Evolutionary conservation across 2,797 vertebrate species (phyloP), one percentile per base, ranked within the genome.

Genomic region (Oryzias sinensis): DNA sequence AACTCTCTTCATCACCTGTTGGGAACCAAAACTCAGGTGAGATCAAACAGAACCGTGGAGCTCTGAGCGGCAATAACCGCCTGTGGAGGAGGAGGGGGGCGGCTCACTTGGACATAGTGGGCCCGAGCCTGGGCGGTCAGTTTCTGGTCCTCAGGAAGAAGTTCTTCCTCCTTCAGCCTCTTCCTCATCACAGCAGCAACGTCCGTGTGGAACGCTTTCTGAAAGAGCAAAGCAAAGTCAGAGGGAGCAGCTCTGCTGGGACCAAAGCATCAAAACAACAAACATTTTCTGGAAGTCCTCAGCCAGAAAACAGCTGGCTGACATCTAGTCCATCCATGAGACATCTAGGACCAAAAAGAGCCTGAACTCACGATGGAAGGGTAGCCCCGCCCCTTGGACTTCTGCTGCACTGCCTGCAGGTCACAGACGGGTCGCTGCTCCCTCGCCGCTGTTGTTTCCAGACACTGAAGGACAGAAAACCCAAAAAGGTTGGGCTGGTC

Each of bases 141-240:
- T 45, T 73, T 84, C 54, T 88, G 69, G 9, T 85, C 73, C 17
- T 83, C 82, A 3, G 80, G 68, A 33, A 87, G 66, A 68, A 52
- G 46, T 45, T 87, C 82, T 57, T 92, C 90, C 59, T 88, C 77
- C 59, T 87, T 88, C 20, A 87, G 53, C 66, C 80, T 82, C 49
- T 78, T 88, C 56, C 70, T 82, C 69, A 94, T 88, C 65, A 94
- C 70, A 59, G 65, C 69, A 17, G 78, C 63, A 4, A 93, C 67
- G 64, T 93, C 92, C 0, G 75, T 70, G 56, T 94, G 91, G 74
- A 94, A 93, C 3, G 71, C 8, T 88, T 91, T 90, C 93, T 94
- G 77, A 8, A 14, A 79, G 4, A 62, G 37, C 0, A 40, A 7
- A 48, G 13, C 14, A 5, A n/a, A n/a, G 5, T 13, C 4, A 16